Conservation (phyloP, 2,888 invertebrate genomes). For the Crocallis elinguaria region DNA sequence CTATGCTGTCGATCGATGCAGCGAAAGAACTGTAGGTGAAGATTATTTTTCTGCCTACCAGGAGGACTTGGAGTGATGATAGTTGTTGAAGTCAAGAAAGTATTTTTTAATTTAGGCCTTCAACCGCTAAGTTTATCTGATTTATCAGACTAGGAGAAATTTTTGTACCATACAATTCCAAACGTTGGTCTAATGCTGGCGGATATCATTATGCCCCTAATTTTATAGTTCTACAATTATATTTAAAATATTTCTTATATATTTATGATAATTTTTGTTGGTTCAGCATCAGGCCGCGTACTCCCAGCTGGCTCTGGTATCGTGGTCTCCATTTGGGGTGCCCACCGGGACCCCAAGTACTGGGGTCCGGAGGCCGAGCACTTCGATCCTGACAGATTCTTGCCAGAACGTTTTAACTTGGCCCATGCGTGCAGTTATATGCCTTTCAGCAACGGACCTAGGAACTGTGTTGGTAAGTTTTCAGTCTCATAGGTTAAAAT, state of each 20-base stretch:
- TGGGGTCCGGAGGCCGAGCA: slow-evolving; percentile 86
- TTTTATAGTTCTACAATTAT: no score
- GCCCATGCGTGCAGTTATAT: slow-evolving; percentile 72
- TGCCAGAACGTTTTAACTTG: slow-evolving; percentile 77
- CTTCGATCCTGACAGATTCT: slow-evolving; percentile 87
- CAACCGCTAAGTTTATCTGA: no score
- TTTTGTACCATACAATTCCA: no score
- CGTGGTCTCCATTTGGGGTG: slow-evolving; percentile 77
- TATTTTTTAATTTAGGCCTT: no score
- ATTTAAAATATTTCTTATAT: neutral
- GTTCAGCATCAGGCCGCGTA: slow-evolving; percentile 64
- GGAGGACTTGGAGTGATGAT: no score
- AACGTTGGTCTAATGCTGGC: no score
- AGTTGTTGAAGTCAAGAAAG: no score
- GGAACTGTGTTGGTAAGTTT: slow-evolving; percentile 81
- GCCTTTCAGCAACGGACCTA: slow-evolving; percentile 81
- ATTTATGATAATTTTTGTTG: neutral
- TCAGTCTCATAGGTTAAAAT: neutral
- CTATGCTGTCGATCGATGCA: no score
- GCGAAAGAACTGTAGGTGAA: no score
- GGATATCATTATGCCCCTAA: no score
- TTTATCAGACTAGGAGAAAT: no score
- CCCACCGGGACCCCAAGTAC: slow-evolving; percentile 82
- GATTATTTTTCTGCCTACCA: no score
- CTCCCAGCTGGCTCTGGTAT: slow-evolving; percentile 78